Evolutionary conservation across 2,113 vertebrate species (phyloP).

Genomic region (Eulemur rufifrons): DNA sequence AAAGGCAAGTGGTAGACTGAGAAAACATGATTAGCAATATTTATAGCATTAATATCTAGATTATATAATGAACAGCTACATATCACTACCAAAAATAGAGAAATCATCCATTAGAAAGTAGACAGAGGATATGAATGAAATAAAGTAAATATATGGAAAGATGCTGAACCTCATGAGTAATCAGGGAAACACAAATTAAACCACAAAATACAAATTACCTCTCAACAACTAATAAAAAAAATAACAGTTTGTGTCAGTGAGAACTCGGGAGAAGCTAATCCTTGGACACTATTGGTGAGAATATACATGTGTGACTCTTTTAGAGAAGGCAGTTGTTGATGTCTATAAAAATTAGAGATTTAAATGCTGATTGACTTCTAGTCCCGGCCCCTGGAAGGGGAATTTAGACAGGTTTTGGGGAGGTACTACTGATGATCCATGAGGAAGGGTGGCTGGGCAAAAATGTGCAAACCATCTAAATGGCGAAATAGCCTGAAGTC

Average conservation of each 20-base stretch:
- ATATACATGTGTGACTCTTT: not conserved
- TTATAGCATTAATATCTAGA: constrained; percentile 60
- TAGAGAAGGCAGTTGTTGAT: not conserved
- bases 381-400: not conserved
- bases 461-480: not conserved
- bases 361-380: not conserved
- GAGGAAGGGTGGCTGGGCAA: no score
- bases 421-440: not conserved
- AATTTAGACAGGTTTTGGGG: not conserved
- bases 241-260: not conserved
- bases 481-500: not conserved
- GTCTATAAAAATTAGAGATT: not conserved
- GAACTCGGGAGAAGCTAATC: not conserved
- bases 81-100: constrained; percentile 27
- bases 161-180: not conserved
- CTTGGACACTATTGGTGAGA: not conserved
- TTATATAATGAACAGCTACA: constrained; percentile 50
- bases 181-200: constrained; percentile 50
- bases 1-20: constrained; percentile 1
- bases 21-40: constrained; percentile 37
- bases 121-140: constrained; percentile 17
- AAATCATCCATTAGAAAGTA: constrained; percentile 33
- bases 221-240: not conserved
- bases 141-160: constrained; percentile 24
- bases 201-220: not conserved